Base-by-base conservation (phyloP, 1,140 invertebrate species). In the Sitobion miscanthi region DNA sequence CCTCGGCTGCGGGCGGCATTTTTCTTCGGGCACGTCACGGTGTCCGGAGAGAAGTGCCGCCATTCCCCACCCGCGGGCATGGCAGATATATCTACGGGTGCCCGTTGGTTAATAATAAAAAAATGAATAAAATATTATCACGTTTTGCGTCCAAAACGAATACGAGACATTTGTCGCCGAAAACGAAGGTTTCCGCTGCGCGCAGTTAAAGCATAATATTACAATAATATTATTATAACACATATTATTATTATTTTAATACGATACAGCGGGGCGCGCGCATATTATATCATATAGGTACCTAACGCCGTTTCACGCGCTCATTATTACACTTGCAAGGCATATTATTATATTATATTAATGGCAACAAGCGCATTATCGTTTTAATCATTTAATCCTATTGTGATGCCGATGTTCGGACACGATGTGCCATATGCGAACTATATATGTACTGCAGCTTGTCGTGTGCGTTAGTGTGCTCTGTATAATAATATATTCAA, bases 361-460 rank as follows among this genome's bases (percentile, higher is more conserved):
- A 86, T 45, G 83, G 21, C 83, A 86, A 86, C 82, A 42, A 86
- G 83, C 83, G 83, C 38, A 86, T 86, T 86, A 86, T 86, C 83
- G 9, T 86, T 86, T 86, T 45, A 86, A 86, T 86, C 83, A n/a
- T 77, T 77, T 77, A 77, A 77, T 77, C 62, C 83, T 45, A 86
- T 86, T 45, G 62, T n/a, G 62, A 77, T 77, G 23, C 38, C 83
- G 42, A 25, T 14, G 83, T 86, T 45, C 38, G 38, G 83, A 86
- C 83, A 86, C 38, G 38, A 86, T 45, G 42, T 86, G 83, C 83
- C 83, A 86, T 86, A 47, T 86, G 83, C 23, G 83, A 85, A 85
- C 23, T 30, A 23, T 45, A 0, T 9, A 30, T 30, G 14, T n/a
- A n/a, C 62, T 69, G 62, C 62, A n/a, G 30, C 30, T 11, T n/a